Percentiles rank a stretch among this genome's conserved stretches.
These are phyloP conservation scores for Erpornis zantholeuca DNA, from an alignment of 2,113 vertebrate species.

Conservation along the genomic window DNA sequence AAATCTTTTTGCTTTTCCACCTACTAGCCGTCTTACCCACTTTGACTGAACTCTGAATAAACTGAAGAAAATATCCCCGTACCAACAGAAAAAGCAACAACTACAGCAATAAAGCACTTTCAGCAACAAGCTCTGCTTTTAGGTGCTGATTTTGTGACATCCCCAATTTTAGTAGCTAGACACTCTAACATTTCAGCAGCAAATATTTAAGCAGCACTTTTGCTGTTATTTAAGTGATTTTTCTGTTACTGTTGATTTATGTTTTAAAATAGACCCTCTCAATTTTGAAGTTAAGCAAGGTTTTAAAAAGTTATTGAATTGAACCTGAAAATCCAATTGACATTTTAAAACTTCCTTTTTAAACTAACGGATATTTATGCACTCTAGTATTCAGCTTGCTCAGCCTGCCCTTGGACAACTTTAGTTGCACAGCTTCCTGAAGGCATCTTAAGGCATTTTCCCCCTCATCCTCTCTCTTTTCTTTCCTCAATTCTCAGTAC, in stretches of 20 bases:
- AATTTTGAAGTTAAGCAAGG: not conserved
- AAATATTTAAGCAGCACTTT: conserved; percentile 8
- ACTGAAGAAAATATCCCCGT: not conserved
- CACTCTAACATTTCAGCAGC: not conserved
- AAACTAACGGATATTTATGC: not conserved
- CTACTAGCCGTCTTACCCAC: not conserved
- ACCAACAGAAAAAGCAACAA: conserved; percentile 13
- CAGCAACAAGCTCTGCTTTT: not conserved
- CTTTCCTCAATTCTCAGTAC: not conserved
- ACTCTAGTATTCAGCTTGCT: not conserved
- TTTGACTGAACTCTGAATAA: not conserved
- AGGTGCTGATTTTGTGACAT: not conserved
- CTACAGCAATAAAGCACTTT: not conserved
- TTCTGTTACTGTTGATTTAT: not conserved
- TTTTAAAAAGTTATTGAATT: not conserved
- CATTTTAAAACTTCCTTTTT: not conserved
- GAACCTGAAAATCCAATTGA: not conserved
- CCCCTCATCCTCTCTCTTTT: not conserved
- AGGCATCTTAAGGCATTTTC: not conserved
- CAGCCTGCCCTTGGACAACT: not conserved
- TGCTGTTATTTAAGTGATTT: not conserved
- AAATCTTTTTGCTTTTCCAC: not conserved
- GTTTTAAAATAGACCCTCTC: not conserved
- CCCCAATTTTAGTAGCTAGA: conserved; percentile 1
- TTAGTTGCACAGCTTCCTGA: not conserved